A percentile compares a stretch with the other conserved stretches of the same genome.
phyloP scores from a whole-genome alignment of 2,113 vertebrate species.

The Eulacestoma nigropectus region DNA sequence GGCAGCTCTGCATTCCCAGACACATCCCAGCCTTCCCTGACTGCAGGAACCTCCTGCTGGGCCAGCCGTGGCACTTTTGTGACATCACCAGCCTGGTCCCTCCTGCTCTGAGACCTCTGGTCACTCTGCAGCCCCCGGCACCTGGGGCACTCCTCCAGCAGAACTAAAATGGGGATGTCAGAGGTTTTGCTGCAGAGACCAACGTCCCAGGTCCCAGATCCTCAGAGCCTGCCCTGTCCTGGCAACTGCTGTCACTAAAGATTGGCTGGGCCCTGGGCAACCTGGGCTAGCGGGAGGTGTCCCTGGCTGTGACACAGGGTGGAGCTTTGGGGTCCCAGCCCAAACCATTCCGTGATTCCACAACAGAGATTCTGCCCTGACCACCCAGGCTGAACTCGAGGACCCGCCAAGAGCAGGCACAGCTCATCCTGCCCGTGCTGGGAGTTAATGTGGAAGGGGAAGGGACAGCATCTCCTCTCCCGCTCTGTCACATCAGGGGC shows the following conservation, averaged over 20 bases:
- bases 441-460: neutral
- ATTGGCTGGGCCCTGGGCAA: neutral
- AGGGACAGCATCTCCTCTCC: neutral
- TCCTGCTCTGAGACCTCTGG: neutral
- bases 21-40: neutral
- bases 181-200: neutral
- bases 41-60: neutral
- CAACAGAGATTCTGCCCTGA: neutral
- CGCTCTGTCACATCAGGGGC: neutral
- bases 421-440: neutral
- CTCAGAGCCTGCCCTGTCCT: neutral
- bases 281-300: neutral
- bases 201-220: too few species aligned
- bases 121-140: neutral
- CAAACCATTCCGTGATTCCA: neutral
- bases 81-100: neutral
- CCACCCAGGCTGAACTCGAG: neutral
- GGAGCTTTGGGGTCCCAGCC: neutral
- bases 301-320: neutral
- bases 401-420: neutral
- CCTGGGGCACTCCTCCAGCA: neutral
- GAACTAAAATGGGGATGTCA: neutral
- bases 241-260: neutral
- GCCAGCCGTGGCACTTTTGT: fast-evolving
- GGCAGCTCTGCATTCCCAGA: neutral